Evolutionary conservation across 2,797 vertebrate genomes (phyloP).

Genomic region (Gallinago solitaria): DNA sequence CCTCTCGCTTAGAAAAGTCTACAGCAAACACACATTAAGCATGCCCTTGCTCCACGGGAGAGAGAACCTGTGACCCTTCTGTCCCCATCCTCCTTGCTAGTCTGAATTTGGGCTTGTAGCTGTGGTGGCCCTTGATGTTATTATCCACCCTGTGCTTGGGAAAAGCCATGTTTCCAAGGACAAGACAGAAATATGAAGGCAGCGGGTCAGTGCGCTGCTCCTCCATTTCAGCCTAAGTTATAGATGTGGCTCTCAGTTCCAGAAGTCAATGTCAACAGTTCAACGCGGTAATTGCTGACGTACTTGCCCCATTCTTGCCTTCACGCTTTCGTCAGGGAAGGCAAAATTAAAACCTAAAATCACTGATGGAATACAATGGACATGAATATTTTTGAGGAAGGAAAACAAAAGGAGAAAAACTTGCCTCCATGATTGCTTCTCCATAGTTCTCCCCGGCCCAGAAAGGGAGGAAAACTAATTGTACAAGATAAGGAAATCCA

Average conservation of each 20-base stretch:
- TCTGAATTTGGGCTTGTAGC: not conserved
- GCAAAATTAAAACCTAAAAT: slow-evolving; percentile 11
- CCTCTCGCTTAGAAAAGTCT: not conserved
- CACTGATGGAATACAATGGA: not conserved
- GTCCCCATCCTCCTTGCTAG: not conserved
- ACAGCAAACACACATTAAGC: not conserved
- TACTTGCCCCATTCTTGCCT: not conserved
- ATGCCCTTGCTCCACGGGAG: not conserved
- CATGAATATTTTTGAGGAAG: not conserved
- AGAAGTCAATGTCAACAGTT: not conserved
- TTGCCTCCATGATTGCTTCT: not conserved
- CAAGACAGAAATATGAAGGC: not conserved
- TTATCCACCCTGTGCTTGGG: not conserved
- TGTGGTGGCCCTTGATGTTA: not conserved
- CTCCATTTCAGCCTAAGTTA: not conserved
- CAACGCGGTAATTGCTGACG: not conserved
- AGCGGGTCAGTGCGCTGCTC: fast-evolving
- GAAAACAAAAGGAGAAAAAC: fast-evolving
- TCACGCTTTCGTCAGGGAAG: not conserved
- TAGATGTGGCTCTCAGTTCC: not conserved
- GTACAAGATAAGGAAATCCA: not conserved
- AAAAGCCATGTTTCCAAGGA: not conserved
- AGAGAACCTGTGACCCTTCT: not conserved
- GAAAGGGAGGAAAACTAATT: not conserved
- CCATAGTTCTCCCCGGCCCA: not conserved